A percentile compares a stretch with the other conserved stretches of the same genome.
phyloP scores from a whole-genome alignment of 2,797 vertebrate species.

The Lithobates pipiens region DNA sequence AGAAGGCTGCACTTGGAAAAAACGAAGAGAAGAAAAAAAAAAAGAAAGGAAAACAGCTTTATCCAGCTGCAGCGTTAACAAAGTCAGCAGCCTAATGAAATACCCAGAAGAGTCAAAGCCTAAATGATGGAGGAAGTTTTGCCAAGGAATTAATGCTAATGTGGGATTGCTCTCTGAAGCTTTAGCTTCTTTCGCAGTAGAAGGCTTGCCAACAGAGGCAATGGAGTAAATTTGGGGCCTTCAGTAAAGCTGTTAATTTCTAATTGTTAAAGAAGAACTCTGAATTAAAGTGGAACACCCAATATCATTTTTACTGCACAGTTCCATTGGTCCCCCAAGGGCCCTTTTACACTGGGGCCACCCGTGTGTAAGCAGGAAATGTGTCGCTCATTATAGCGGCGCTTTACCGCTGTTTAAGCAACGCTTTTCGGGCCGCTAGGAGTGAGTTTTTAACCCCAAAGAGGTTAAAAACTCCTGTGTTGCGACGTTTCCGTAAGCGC shows the following conservation, averaged over 20 bases:
- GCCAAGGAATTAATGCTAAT: slow-evolving; percentile 50
- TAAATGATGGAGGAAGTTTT: slow-evolving; percentile 39
- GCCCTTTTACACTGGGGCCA: no score
- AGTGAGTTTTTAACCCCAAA: no score
- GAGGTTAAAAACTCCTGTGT: no score
- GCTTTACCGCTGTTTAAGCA: no score
- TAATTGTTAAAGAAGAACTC: not conserved
- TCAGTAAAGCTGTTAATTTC: not conserved
- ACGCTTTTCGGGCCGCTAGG: no score
- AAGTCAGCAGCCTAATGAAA: slow-evolving; percentile 52
- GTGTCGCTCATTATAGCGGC: no score
- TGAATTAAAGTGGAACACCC: not conserved
- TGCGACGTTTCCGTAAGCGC: no score
- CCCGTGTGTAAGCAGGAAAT: no score
- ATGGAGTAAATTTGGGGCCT: not conserved
- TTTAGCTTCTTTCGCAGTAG: not conserved
- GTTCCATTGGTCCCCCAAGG: no score
- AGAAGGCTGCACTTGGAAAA: slow-evolving; percentile 62
- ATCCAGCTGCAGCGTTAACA: slow-evolving; percentile 58
- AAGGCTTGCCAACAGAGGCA: not conserved
- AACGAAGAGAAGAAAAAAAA: slow-evolving; percentile 25
- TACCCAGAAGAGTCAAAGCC: slow-evolving; percentile 46
- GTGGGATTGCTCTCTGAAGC: slow-evolving; percentile 19
- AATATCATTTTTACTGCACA: no score
- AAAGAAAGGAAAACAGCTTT: slow-evolving; percentile 55